These are phyloP conservation scores for Scomber scombrus DNA, from an alignment of 2,113 vertebrate species.

Conservation along the genomic window DNA sequence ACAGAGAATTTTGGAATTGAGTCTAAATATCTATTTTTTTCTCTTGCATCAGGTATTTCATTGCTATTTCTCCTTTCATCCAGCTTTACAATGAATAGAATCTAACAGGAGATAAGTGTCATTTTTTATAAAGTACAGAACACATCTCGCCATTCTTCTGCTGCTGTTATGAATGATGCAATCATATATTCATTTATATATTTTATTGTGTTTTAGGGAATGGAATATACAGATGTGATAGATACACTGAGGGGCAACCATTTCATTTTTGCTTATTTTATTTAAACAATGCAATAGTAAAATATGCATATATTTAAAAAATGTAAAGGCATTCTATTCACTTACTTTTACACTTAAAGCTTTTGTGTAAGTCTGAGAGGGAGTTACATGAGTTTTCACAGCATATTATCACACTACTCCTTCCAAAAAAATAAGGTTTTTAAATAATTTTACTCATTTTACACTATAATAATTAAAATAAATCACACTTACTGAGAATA, in stretches of 20 bases:
- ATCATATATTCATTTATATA: not conserved
- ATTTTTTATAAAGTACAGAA: slow-evolving; percentile 3
- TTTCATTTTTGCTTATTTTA: not conserved
- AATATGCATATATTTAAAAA: too few relatives aligned
- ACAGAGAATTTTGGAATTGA: not conserved
- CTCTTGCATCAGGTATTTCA: not conserved
- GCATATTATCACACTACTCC: too few relatives aligned
- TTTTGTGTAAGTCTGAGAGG: too few relatives aligned
- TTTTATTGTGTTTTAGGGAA: not conserved
- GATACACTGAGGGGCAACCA: not conserved
- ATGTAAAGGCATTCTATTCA: too few relatives aligned
- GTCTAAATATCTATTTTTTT: not conserved
- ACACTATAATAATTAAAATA: not conserved
- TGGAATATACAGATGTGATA: not conserved
- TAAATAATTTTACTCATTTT: not conserved
- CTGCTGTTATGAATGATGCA: slow-evolving; percentile 3
- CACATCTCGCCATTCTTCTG: not conserved
- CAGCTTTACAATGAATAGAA: not conserved
- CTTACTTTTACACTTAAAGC: too few relatives aligned
- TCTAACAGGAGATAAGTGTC: not conserved
- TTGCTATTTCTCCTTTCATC: not conserved
- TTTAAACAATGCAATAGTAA: too few relatives aligned
- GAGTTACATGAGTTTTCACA: too few relatives aligned
- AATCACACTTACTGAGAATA: not conserved
- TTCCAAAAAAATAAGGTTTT: not conserved